A percentile compares a stretch with the other conserved stretches of the same genome.
Conservation (phyloP, 1,140 invertebrate species). For the Eueides isabella region DNA sequence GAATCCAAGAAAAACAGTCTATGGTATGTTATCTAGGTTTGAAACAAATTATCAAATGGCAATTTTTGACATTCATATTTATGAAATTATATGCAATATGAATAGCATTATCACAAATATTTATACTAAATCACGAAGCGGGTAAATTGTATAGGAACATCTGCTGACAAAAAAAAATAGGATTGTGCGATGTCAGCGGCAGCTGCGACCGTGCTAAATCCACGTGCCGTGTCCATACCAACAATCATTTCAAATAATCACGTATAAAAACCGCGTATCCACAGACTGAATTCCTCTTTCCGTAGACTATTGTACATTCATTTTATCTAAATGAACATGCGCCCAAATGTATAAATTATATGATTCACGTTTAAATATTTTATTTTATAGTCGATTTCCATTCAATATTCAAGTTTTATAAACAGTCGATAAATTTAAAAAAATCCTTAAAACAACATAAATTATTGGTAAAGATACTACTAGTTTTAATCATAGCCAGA, state of each 20-base stretch:
- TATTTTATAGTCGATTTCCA: conserved; percentile 29
- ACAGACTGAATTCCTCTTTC: background rate
- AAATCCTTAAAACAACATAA: conserved; percentile 1
- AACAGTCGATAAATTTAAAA: background rate
- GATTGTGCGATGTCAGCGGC: conserved; percentile 48
- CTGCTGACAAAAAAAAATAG: conserved; percentile 44
- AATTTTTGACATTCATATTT: background rate
- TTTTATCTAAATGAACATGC: conserved; percentile 18
- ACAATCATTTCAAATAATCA: conserved; percentile 28
- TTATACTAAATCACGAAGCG: conserved; percentile 23
- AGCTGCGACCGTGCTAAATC: conserved; percentile 45
- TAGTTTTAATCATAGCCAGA: too few relatives aligned
- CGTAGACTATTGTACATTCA: background rate
- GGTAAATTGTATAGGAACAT: conserved; percentile 41
- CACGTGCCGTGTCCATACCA: conserved; percentile 45
- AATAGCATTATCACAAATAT: background rate
- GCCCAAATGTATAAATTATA: conserved; percentile 29
- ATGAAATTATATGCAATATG: background rate
- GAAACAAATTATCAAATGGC: background rate
- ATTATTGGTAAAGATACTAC: too few relatives aligned
- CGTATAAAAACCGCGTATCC: conserved; percentile 13
- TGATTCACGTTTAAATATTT: conserved; percentile 29
- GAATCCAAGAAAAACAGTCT: too few relatives aligned
- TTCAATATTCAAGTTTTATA: conserved; percentile 6
- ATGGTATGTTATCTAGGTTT: background rate